These are phyloP conservation scores for Exephanes ischioxanthus DNA, from an alignment of 2,888 invertebrate genomes.

Conservation along the genomic window DNA sequence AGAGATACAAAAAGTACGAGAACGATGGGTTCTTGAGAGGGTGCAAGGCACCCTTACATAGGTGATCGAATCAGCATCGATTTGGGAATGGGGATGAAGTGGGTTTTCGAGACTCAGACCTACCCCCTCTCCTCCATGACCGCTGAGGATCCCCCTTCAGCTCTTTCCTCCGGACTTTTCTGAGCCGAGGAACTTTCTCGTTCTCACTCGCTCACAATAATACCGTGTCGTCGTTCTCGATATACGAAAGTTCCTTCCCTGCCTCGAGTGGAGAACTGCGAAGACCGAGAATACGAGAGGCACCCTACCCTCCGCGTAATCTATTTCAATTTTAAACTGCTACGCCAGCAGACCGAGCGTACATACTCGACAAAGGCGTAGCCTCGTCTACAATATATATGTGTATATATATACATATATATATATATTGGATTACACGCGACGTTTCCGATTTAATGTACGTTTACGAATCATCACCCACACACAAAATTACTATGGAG, in stretches of 20 bases:
- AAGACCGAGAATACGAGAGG: conserved; percentile 9
- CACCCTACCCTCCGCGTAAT: conserved; percentile 60
- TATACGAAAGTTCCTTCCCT: conserved; percentile 5
- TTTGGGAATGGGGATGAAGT: conserved; percentile 63
- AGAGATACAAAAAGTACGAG: conserved; percentile 25
- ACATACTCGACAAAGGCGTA: conserved; percentile 53
- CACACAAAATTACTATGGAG: not conserved
- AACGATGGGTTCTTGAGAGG: conserved; percentile 49
- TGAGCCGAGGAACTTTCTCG: conserved; percentile 25
- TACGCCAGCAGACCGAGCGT: conserved; percentile 27
- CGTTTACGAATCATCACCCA: conserved; percentile 36
- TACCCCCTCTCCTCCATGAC: conserved; percentile 25
- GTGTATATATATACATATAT: not conserved
- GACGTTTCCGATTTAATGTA: conserved; percentile 49
- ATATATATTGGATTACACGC: conserved; percentile 54
- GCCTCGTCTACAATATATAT: conserved; percentile 3
- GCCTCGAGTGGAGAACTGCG: not conserved
- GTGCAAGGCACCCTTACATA: conserved; percentile 52
- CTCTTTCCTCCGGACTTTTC: conserved; percentile 45
- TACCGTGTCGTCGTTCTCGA: conserved; percentile 28
- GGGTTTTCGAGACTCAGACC: conserved; percentile 27
- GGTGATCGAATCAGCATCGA: conserved; percentile 74
- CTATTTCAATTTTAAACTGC: conserved; percentile 70
- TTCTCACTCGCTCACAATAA: conserved; percentile 38
- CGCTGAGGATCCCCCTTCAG: conserved; percentile 17